phyloP scores from a whole-genome alignment of 2,113 vertebrate genomes.

The Psilopsiagon aymara region DNA sequence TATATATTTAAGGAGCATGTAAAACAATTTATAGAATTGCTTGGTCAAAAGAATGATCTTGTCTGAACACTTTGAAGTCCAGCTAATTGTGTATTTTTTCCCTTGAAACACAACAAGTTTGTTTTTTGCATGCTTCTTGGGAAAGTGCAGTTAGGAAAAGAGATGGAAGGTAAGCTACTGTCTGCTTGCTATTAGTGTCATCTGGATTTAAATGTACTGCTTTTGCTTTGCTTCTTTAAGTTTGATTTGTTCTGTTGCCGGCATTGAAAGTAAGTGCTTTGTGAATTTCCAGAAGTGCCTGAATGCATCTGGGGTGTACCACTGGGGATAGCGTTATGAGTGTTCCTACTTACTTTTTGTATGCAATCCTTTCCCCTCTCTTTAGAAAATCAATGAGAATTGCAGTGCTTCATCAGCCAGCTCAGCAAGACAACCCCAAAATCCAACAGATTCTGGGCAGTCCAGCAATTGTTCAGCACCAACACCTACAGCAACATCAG shows the following conservation, averaged over 20 bases:
- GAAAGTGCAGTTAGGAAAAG: constrained; percentile 81
- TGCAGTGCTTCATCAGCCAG: constrained; percentile 30
- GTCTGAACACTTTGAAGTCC: constrained; percentile 10
- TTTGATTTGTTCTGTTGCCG: not conserved
- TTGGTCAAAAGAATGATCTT: not conserved
- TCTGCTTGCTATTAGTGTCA: constrained; percentile 41
- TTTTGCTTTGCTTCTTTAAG: constrained; percentile 45
- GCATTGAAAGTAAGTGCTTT: not conserved
- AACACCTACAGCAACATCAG: constrained; percentile 40
- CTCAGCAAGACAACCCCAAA: constrained; percentile 22
- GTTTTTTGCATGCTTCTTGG: constrained; percentile 84
- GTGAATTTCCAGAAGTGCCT: constrained; percentile 10
- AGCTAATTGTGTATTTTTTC: constrained; percentile 40
- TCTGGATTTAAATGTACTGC: constrained; percentile 1
- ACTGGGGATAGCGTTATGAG: not conserved
- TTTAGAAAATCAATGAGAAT: constrained; percentile 74
- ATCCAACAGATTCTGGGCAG: constrained; percentile 30
- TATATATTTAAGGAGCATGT: not conserved
- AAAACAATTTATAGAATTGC: not conserved
- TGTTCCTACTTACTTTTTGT: not conserved
- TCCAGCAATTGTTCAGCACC: constrained; percentile 46
- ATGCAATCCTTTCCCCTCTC: not conserved
- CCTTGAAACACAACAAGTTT: constrained; percentile 70
- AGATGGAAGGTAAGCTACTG: constrained; percentile 78
- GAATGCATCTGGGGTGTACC: not conserved